Percentiles rank a stretch among this genome's conserved stretches.
Conservation (phyloP, 2,113 vertebrate genomes). For the Cyanistes caeruleus region DNA sequence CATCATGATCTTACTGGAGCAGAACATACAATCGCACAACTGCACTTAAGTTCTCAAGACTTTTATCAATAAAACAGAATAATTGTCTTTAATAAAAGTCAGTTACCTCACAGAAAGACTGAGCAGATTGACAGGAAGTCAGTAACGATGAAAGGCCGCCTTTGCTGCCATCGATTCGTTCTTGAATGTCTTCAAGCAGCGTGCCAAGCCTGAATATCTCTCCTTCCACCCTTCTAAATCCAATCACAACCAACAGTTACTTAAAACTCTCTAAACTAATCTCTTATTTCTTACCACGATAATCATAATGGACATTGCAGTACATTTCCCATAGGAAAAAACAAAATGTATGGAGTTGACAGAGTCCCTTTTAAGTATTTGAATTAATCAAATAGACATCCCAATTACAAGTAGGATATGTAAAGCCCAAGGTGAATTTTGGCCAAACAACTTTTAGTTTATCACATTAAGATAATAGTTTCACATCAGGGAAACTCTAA, state of each 20-base stretch:
- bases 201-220: constrained; percentile 87
- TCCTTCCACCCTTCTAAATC: constrained; percentile 83
- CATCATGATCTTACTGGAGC: background rate
- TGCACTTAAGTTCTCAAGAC: background rate
- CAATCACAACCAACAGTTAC: constrained; percentile 22
- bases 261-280: background rate
- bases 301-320: background rate
- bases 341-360: background rate
- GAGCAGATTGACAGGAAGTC: background rate
- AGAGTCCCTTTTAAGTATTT: background rate
- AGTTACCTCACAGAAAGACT: constrained; percentile 78
- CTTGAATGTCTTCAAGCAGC: constrained; percentile 83
- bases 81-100: background rate
- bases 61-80: background rate
- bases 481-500: background rate
- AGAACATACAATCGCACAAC: background rate
- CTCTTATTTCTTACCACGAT: background rate
- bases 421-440: background rate
- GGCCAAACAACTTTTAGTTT: background rate
- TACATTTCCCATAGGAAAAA: background rate
- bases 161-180: constrained; percentile 77
- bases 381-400: background rate
- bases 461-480: background rate
- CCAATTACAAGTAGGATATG: background rate
- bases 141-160: constrained; percentile 21